These are phyloP conservation scores for Eueremaeus valkanovi DNA, from an alignment of 2,888 invertebrate genomes.

Conservation along the genomic window DNA sequence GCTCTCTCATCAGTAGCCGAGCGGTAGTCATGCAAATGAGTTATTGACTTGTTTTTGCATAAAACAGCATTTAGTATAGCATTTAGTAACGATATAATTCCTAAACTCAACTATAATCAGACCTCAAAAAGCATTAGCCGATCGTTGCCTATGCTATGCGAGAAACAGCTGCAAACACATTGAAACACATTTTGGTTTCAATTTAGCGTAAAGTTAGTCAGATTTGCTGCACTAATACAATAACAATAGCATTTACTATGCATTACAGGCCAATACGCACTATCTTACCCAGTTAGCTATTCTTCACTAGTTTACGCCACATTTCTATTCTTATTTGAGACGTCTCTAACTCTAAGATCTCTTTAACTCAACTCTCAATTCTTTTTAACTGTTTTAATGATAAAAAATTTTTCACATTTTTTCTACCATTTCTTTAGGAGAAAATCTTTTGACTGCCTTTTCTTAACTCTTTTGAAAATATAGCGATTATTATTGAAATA, in stretches of 20 bases:
- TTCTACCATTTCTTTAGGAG: not conserved
- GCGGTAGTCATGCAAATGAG: conserved; percentile 34
- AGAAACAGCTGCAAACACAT: conserved; percentile 32
- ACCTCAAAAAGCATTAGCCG: conserved; percentile 35
- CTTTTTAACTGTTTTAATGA: not conserved
- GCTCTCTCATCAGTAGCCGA: not conserved
- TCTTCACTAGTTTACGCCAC: not conserved
- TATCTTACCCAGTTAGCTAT: not conserved
- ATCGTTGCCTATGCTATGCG: not conserved
- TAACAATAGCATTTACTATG: conserved; percentile 5
- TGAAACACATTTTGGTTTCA: conserved; percentile 35
- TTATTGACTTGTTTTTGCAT: conserved; percentile 38
- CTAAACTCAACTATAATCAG: conserved; percentile 28
- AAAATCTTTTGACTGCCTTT: not conserved
- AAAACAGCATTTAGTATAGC: conserved; percentile 30
- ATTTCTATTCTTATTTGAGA: not conserved
- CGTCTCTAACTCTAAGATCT: too few relatives aligned
- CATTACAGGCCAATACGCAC: not conserved
- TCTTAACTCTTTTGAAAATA: not conserved
- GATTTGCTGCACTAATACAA: conserved; percentile 31
- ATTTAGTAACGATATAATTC: not conserved
- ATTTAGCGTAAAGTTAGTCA: conserved; percentile 29
- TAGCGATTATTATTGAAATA: not conserved
- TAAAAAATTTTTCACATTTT: not conserved
- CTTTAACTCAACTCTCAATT: too few relatives aligned